phyloP scores from a whole-genome alignment of 2,797 vertebrate genomes.

The Iguana delicatissima region DNA sequence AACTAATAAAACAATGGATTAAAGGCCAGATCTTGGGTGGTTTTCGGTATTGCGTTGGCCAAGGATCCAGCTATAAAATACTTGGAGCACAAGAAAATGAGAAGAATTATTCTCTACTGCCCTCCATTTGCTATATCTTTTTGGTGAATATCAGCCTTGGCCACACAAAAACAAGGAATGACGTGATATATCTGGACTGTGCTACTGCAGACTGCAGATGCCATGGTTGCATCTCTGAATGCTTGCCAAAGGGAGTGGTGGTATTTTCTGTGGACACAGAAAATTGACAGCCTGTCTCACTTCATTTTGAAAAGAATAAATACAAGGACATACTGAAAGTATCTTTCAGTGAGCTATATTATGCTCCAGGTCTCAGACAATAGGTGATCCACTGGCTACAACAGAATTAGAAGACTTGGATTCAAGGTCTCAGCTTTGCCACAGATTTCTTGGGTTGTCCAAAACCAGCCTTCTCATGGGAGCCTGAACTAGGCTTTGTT shows the following conservation, averaged over 20 bases:
- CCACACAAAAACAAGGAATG: background rate
- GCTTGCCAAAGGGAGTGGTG: background rate
- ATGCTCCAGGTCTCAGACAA: background rate
- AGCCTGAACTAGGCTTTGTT: background rate
- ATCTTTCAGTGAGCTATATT: background rate
- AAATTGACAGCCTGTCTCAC: background rate
- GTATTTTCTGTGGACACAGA: background rate
- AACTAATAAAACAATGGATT: slow-evolving; percentile 57
- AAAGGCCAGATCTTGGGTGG: slow-evolving; percentile 32
- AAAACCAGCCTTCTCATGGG: background rate
- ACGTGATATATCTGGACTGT: background rate
- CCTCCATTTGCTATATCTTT: background rate
- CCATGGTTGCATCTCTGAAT: background rate
- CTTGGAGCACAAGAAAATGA: slow-evolving; percentile 53
- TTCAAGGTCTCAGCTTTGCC: background rate
- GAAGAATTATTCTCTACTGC: background rate
- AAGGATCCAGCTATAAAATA: slow-evolving; percentile 32
- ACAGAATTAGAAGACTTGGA: background rate
- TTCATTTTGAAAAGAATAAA: background rate
- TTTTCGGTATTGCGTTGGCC: background rate
- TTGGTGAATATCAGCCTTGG: slow-evolving; percentile 34
- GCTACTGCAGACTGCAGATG: background rate
- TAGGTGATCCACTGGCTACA: background rate
- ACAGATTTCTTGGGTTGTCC: background rate
- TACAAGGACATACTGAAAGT: background rate